Conservation (phyloP, 2,113 vertebrate species). For the Prunella himalayana region DNA sequence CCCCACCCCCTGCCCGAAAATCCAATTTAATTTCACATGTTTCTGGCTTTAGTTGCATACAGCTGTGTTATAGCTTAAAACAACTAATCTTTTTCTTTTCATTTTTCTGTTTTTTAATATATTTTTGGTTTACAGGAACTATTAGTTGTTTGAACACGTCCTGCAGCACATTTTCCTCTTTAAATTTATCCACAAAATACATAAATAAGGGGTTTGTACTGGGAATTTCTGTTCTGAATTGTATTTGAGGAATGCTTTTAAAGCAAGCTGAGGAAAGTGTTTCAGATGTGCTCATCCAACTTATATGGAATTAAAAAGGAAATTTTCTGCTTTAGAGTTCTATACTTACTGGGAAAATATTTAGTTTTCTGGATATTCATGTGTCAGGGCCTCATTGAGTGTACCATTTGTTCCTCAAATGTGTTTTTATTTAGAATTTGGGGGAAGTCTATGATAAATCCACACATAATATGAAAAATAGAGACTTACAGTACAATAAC, state of each 20-base stretch:
- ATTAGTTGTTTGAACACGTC: slow-evolving; percentile 57
- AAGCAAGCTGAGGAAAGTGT: slow-evolving; percentile 11
- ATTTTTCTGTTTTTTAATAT: neutral
- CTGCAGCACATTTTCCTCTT: slow-evolving; percentile 61
- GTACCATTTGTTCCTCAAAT: neutral
- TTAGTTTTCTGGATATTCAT: neutral
- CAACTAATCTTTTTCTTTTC: slow-evolving; percentile 61
- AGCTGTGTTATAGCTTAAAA: slow-evolving; percentile 65
- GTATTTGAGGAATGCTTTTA: slow-evolving; percentile 52
- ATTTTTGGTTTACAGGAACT: slow-evolving; percentile 31
- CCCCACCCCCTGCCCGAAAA: neutral
- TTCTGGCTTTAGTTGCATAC: slow-evolving; percentile 59
- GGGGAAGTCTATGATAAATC: neutral
- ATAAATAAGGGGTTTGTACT: slow-evolving; percentile 29
- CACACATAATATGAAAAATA: neutral
- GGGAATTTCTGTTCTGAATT: slow-evolving; percentile 35
- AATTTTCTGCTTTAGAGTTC: neutral
- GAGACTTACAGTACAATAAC: neutral
- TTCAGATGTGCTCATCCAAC: slow-evolving; percentile 54
- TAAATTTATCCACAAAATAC: slow-evolving; percentile 50
- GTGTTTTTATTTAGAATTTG: neutral
- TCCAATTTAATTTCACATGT: slow-evolving; percentile 60
- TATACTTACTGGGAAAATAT: neutral
- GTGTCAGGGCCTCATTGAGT: neutral
- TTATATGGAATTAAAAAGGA: slow-evolving; percentile 3